Conservation (phyloP, 1,140 invertebrate species). For the Geopemphigus sp. region DNA sequence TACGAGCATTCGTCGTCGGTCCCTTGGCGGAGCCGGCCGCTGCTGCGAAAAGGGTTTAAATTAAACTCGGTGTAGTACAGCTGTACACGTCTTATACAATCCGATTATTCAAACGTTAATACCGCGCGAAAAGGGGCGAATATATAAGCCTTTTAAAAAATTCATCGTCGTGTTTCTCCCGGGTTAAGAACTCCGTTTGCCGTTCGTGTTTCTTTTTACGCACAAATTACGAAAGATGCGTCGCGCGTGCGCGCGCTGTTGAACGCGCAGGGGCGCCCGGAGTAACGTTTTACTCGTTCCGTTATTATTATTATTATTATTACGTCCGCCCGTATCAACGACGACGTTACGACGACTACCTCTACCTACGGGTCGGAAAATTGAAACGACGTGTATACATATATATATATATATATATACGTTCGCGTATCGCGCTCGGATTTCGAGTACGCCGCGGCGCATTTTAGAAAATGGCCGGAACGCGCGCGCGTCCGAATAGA, state of each 20-base stretch:
- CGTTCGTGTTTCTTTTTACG: neutral
- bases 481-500: neutral
- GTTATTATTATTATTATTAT: too few relatives aligned
- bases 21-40: neutral
- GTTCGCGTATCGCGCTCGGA: too few relatives aligned
- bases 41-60: neutral
- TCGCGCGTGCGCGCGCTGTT: too few relatives aligned
- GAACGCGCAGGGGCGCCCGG: too few relatives aligned
- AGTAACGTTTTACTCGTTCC: too few relatives aligned
- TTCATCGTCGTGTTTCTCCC: neutral
- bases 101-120: conserved; percentile 39
- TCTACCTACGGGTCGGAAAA: too few relatives aligned
- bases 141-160: conserved; percentile 23
- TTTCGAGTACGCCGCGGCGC: too few relatives aligned
- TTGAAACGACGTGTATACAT: too few relatives aligned
- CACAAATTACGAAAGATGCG: neutral
- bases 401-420: too few relatives aligned
- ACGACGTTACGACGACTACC: too few relatives aligned
- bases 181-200: neutral
- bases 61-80: conserved; percentile 11
- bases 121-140: neutral
- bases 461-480: conserved; percentile 16
- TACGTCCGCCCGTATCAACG: neutral
- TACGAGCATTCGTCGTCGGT: neutral
- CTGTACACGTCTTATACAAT: conserved; percentile 22